Evolutionary conservation across 2,888 invertebrate genomes (phyloP), one percentile per base, ranked within the genome.

Genomic region (Pollenia griseotomentosa): DNA sequence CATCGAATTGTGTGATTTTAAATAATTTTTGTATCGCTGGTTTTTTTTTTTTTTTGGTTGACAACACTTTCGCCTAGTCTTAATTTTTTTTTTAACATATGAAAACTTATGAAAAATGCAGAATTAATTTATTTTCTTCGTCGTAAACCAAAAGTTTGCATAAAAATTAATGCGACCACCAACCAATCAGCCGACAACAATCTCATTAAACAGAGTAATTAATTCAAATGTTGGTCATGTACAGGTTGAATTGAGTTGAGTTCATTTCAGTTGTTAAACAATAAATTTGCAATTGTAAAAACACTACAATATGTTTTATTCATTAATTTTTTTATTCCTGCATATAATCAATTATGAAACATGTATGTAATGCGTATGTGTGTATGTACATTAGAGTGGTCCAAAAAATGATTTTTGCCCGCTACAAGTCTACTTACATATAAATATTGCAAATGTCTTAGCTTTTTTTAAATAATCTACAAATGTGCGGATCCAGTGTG

Each of bases 211-310:
- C 61, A 44, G 23, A 66, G 19, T 66, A 66, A 77, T 77, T 65
- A 77, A 77, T 77, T 77, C 77, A 53, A 44, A 66, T 66, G 53
- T 66, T 77, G 55, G 44, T 65, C 55, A 65, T 65, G 53, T 65
- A 65, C 65, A 3, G 65, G 16, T 46, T 59, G 55, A 71, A 42
- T 57, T 71, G 44, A 73, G 23, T 59, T 42, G 63, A 63, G 63
- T 42, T 70, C 1, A 33, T 4, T 33, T 33, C 33, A 33, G 33
- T 33, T 33, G 57, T 68, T 48, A 70, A 68, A 19, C 11, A 70
- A 51, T 44, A 70, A 80, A 80, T 61, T 61, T 80, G 53, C 19
- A 70, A 70, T 70, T 12, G 42, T 51, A 68, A 48, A 48, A 61
- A 63, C 68, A 57, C 14, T 33, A n/a, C 14, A 33, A 65, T 57